Evolutionary conservation across 2,888 invertebrate species (phyloP), one percentile per base, ranked within the genome.

Genomic region (Oxycera nigricornis): DNA sequence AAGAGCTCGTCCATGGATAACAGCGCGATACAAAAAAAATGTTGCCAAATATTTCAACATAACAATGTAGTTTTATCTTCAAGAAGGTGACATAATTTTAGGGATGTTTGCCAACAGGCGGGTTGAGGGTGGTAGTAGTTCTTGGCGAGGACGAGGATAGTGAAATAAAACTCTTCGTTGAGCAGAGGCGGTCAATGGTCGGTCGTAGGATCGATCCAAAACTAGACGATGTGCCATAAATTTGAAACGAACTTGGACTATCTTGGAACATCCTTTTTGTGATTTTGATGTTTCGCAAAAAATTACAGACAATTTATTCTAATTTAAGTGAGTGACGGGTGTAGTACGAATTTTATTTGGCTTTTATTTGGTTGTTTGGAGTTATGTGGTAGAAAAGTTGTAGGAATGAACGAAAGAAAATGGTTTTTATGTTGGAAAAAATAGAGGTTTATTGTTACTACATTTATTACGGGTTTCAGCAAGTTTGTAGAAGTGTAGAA

Each of bases 261-360:
- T 7, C 20, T 17, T 17, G 20, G n/a, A 31, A n/a, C 22, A 50
- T 68, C 67, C 46, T 68, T 68, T 68, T n/a, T 24, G 50, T 26
- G 50, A 41, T 68, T 68, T 61, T 68, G 46, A 68, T 46, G 46
- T 50, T 46, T 46, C 28, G 50, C 46, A 17, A 46, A 68, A 68
- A 28, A 68, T 68, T 26, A 68, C 67, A n/a, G 26, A 24, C 26
- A 39, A 68, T 68, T 68, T 68, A 68, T 68, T 50, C 67, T 68
- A 68, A 68, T 68, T 68, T 68, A n/a, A 68, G 46, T 50, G 67
- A 68, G 28, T 68, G 50, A 26, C 46, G 31, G n/a, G 20, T 68
- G 17, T 68, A 7, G 17, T 20, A 28, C 46, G 50, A 46, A 22
- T 68, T 46, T 68, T 46, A 65, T 65, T 68, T 68, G 52, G 20